Evolutionary conservation across 1,140 invertebrate species (phyloP).

Genomic region (Papilio aristodemus): DNA sequence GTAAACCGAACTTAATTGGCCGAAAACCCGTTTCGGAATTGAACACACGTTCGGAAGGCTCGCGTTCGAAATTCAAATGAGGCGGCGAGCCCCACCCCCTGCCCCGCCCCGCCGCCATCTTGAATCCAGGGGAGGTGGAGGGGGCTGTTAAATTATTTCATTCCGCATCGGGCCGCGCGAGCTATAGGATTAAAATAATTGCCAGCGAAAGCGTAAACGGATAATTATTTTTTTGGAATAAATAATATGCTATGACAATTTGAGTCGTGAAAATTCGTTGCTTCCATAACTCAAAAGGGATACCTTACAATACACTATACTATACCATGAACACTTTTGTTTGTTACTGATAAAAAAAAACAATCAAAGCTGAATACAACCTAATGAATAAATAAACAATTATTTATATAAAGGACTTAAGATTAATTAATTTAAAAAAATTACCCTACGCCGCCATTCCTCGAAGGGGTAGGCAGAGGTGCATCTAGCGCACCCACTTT

Average conservation of each 20-base stretch:
- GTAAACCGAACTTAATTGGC: conserved; percentile 70
- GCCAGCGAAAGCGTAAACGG: conserved; percentile 76
- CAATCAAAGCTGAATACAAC: too few species aligned
- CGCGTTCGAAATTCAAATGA: conserved; percentile 79
- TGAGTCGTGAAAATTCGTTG: conserved; percentile 51
- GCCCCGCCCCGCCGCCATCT: conserved; percentile 76
- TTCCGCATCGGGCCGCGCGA: conserved; percentile 72
- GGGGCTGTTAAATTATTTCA: conserved; percentile 80
- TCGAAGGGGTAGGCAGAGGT: too few species aligned
- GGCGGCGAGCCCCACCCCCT: conserved; percentile 72
- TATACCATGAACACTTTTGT: not conserved
- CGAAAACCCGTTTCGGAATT: conserved; percentile 72
- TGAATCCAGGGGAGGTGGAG: conserved; percentile 59
- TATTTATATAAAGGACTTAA: too few species aligned
- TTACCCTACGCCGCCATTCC: too few species aligned
- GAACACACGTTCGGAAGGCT: conserved; percentile 76
- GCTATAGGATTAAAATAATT: conserved; percentile 79
- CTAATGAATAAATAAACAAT: too few species aligned
- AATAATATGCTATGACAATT: conserved; percentile 71
- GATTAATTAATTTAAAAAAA: too few species aligned
- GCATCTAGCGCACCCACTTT: too few species aligned
- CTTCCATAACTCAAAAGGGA: conserved; percentile 20
- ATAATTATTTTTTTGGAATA: conserved; percentile 77
- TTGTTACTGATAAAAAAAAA: not conserved
- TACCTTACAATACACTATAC: not conserved